Percentiles rank a stretch among this genome's conserved stretches.
phyloP scores from a whole-genome alignment of 92 coral and sea anemone genomes.

The Epizoanthus illoricatus region DNA sequence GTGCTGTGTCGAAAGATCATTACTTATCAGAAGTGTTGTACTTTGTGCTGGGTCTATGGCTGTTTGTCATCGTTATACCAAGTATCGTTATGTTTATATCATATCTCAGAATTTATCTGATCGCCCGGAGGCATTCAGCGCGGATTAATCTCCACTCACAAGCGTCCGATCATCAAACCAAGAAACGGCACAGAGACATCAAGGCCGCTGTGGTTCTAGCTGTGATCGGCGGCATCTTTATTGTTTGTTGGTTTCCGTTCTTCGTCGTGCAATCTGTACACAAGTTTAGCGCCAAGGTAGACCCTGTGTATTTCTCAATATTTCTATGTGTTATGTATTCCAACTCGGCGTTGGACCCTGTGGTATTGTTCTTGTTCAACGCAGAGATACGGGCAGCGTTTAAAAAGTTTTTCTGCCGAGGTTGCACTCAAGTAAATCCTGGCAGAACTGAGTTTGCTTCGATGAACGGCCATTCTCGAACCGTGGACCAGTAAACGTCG shows the following conservation, averaged over 20 bases:
- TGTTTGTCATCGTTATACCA: conserved; percentile 88
- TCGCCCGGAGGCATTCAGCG: conserved; percentile 80
- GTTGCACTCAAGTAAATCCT: conserved; percentile 51
- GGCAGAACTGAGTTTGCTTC: conserved; percentile 16
- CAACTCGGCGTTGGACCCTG: conserved; percentile 87
- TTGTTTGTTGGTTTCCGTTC: conserved; percentile 95
- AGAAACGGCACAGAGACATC: conserved; percentile 69
- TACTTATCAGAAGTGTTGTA: conserved; percentile 79
- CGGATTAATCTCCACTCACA: conserved; percentile 54
- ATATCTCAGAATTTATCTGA: conserved; percentile 77
- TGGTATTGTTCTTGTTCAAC: conserved; percentile 73
- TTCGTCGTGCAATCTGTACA: conserved; percentile 89
- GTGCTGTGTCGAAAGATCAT: conserved; percentile 78
- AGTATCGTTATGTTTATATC: conserved; percentile 77
- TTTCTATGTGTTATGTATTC: conserved; percentile 93
- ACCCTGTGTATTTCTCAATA: conserved; percentile 76
- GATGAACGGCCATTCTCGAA: conserved; percentile 22
- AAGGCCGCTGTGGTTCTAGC: conserved; percentile 88
- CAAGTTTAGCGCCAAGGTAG: conserved; percentile 75
- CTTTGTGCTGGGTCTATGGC: conserved; percentile 83
- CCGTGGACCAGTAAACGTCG: not conserved
- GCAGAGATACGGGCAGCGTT: conserved; percentile 78
- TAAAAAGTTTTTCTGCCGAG: conserved; percentile 57
- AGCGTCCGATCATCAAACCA: conserved; percentile 53
- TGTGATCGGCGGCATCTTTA: conserved; percentile 90